phyloP scores from a whole-genome alignment of 2,113 vertebrate genomes.

The Psammodynastes pulverulentus region DNA sequence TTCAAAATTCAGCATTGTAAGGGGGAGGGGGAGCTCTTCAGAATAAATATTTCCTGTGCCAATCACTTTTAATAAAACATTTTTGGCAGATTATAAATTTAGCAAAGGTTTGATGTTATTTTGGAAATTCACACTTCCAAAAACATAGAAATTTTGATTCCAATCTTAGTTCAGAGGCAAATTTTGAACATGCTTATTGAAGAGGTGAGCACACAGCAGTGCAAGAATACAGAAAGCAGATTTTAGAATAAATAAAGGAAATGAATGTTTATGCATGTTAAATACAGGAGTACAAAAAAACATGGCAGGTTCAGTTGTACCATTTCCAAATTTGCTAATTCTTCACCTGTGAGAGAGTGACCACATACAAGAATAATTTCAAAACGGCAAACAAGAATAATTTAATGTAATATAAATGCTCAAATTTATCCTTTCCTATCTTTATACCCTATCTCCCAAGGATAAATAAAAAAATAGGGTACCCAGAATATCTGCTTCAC shows the following conservation, averaged over 20 bases:
- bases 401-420: background rate
- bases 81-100: constrained; percentile 37
- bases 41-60: constrained; percentile 17
- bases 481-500: background rate
- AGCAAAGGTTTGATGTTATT: constrained; percentile 30
- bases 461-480: background rate
- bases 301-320: too few relatives aligned
- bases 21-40: background rate
- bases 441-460: background rate
- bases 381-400: background rate
- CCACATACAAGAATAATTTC: background rate
- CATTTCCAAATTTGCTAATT: background rate
- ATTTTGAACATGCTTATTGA: constrained; percentile 10
- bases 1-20: constrained; percentile 28
- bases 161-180: constrained; percentile 22
- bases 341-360: background rate
- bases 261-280: accelerated
- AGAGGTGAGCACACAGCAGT: constrained; percentile 6
- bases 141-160: constrained; percentile 41
- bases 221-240: constrained; percentile 24
- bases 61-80: background rate
- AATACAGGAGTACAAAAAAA: background rate
- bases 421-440: background rate
- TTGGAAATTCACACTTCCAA: constrained; percentile 34
- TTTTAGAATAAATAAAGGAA: constrained; percentile 16